Evolutionary conservation across 2,113 vertebrate species (phyloP).

Genomic region (Megaleporinus macrocephalus): DNA sequence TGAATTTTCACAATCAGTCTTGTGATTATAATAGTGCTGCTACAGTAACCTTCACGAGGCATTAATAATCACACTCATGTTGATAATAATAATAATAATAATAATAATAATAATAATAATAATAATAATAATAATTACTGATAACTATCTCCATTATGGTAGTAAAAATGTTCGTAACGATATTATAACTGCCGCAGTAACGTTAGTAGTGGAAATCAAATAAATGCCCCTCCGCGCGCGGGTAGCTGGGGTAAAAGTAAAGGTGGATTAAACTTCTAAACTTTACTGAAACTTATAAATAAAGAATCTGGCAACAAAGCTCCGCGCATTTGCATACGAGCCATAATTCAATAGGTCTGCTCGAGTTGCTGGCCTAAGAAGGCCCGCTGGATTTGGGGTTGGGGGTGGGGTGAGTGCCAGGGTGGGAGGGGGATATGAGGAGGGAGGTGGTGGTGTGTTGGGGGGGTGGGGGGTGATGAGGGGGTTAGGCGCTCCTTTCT

Average conservation of each 20-base stretch:
- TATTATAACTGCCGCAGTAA: background rate
- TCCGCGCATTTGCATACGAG: constrained; percentile 27
- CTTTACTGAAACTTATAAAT: background rate
- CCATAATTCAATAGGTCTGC: constrained; percentile 36
- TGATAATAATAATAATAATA: no score
- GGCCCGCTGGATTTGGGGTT: constrained; percentile 3
- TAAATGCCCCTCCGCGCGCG: background rate
- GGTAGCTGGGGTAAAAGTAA: background rate
- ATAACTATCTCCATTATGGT: background rate
- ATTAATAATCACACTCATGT: no score
- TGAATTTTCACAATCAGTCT: no score
- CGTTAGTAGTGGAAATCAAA: background rate
- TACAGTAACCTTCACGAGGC: no score
- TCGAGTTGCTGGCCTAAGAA: constrained; percentile 45
- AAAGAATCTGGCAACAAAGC: constrained; percentile 30
- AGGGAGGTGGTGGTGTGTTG: constrained; percentile 53
- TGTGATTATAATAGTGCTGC: no score
- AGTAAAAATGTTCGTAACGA: background rate
- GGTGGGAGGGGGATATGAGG: constrained; percentile 17
- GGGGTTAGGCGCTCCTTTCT: constrained; percentile 65
- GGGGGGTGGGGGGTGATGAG: constrained; percentile 54
- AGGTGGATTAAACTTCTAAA: background rate
- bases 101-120: no score
- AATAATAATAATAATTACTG: no score
- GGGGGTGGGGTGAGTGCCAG: constrained; percentile 46